phyloP scores from a whole-genome alignment of 2,888 invertebrate genomes.

The Cheiracanthium punctorium region DNA sequence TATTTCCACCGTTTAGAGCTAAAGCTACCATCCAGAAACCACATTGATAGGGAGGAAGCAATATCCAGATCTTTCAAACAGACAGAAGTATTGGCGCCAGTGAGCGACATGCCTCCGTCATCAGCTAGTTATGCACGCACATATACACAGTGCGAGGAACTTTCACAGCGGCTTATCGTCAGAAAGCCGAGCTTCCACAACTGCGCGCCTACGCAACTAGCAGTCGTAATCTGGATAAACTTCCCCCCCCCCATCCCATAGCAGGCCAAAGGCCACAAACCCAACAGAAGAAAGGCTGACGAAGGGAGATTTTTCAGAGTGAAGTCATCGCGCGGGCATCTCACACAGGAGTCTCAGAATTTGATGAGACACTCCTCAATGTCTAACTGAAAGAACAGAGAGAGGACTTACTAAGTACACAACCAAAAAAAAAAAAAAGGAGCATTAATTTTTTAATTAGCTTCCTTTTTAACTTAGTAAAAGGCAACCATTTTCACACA shows the following conservation, averaged over 20 bases:
- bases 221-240: not conserved
- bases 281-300: not conserved
- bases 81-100: slow-evolving; percentile 24
- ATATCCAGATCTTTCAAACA: not conserved
- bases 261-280: slow-evolving; percentile 20
- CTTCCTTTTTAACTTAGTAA: too few relatives aligned
- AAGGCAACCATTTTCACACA: too few relatives aligned
- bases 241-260: not conserved
- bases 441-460: too few relatives aligned
- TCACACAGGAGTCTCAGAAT: too few relatives aligned
- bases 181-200: slow-evolving; percentile 23
- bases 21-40: too few relatives aligned
- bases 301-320: not conserved
- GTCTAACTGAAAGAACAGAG: too few relatives aligned
- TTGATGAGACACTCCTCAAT: too few relatives aligned
- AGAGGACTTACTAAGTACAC: too few relatives aligned
- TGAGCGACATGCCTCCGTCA: slow-evolving; percentile 23
- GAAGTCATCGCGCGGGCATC: not conserved
- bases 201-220: slow-evolving; percentile 38
- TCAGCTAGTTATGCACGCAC: slow-evolving; percentile 15
- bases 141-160: not conserved
- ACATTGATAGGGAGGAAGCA: not conserved
- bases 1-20: too few relatives aligned
- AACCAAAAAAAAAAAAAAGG: too few relatives aligned
- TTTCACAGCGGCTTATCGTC: slow-evolving; percentile 57